Percentiles rank a stretch among this genome's conserved stretches.
phyloP scores from a whole-genome alignment of 2,113 vertebrate genomes.

The Dicaeum eximium region DNA sequence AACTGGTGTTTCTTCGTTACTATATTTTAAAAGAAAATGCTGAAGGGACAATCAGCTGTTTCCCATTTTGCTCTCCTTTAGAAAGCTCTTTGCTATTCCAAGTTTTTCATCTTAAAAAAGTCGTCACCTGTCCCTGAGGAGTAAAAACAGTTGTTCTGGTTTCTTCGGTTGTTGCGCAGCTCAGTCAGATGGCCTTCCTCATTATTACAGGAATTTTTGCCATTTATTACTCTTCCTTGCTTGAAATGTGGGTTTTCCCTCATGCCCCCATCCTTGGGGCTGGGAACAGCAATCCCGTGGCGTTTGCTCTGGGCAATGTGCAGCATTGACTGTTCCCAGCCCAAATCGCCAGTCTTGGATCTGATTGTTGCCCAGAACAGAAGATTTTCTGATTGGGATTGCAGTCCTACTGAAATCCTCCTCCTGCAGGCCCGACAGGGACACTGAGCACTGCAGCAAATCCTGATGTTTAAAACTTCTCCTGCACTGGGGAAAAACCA shows the following conservation, averaged over 20 bases:
- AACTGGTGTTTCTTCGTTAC: not conserved
- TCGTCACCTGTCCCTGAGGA: not conserved
- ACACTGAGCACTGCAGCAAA: not conserved
- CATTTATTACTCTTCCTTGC: no score
- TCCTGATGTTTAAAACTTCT: not conserved
- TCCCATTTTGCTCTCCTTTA: not conserved
- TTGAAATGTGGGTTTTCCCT: no score
- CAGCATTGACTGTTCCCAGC: not conserved
- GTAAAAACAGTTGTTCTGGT: not conserved
- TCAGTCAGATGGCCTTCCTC: not conserved
- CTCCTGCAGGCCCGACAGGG: not conserved
- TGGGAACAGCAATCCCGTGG: rapidly evolving
- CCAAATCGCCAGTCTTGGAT: not conserved
- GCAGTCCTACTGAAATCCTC: not conserved
- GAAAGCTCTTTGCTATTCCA: not conserved
- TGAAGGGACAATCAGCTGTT: not conserved
- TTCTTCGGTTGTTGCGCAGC: not conserved
- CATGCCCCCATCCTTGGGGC: not conserved
- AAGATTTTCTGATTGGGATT: not conserved
- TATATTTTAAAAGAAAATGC: not conserved
- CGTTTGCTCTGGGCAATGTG: not conserved
- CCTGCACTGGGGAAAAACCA: not conserved
- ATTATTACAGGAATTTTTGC: not conserved
- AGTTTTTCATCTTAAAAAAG: not conserved
- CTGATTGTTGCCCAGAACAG: not conserved